Evolutionary conservation across 1,140 invertebrate species (phyloP).

Genomic region (Acyrthosiphon pisum): DNA sequence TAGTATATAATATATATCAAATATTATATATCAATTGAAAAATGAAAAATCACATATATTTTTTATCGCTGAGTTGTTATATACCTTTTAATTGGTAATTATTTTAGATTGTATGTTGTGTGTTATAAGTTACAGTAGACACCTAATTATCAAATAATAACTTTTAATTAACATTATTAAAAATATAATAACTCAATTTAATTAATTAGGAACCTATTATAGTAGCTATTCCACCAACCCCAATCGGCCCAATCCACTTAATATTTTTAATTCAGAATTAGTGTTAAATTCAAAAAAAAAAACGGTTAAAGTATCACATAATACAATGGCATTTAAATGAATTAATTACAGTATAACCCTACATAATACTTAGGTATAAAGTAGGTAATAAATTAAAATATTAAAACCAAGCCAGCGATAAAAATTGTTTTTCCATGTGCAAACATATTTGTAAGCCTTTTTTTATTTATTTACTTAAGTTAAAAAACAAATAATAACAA

Average conservation of each 20-base stretch:
- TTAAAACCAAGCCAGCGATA: neutral
- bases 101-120: neutral
- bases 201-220: no score
- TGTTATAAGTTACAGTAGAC: neutral
- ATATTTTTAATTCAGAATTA: neutral
- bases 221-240: no score
- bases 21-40: neutral
- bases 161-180: neutral
- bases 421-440: neutral
- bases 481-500: neutral
- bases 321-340: neutral
- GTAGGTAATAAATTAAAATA: neutral
- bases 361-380: neutral
- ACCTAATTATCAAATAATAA: neutral
- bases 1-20: no score
- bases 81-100: neutral
- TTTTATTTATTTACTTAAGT: slow-evolving; percentile 14
- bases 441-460: neutral
- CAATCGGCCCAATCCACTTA: neutral
- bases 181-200: neutral
- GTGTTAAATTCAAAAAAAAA: neutral
- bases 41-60: no score
- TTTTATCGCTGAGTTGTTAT: neutral
- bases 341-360: neutral
- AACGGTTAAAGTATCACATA: neutral